Evolutionary conservation across 2,113 vertebrate genomes (phyloP).

Genomic region (Glaucidium brasilianum): DNA sequence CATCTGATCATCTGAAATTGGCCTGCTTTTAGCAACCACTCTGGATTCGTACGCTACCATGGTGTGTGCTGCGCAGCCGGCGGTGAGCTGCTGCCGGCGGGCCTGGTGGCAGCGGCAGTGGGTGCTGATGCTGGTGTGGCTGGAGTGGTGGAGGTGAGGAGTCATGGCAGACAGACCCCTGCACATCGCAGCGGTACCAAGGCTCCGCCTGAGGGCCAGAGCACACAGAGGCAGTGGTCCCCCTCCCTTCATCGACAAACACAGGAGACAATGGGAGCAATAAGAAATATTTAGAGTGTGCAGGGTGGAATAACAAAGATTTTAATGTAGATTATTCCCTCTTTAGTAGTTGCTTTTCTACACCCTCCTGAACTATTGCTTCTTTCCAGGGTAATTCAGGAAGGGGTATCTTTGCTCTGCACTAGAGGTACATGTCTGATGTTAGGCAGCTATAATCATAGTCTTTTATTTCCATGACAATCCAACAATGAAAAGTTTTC

Average conservation of each 20-base stretch:
- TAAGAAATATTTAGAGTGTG: not conserved
- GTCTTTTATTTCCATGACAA: constrained; percentile 53
- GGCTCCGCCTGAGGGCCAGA: fast-evolving
- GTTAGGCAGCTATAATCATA: not conserved
- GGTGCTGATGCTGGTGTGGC: not conserved
- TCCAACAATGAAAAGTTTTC: constrained; percentile 53
- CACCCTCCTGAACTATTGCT: not conserved
- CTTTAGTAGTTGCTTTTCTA: not conserved
- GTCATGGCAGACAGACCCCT: not conserved
- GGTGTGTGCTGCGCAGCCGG: fast-evolving
- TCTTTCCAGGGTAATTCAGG: not conserved
- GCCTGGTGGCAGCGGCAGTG: not conserved
- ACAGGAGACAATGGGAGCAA: not conserved
- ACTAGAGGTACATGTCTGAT: not conserved
- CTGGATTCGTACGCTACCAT: not conserved
- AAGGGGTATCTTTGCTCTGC: not conserved
- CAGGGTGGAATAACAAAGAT: not conserved
- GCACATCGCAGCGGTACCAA: fast-evolving
- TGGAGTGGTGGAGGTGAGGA: fast-evolving
- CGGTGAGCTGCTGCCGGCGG: fast-evolving
- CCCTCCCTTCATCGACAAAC: not conserved
- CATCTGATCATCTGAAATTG: not conserved
- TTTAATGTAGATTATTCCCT: not conserved
- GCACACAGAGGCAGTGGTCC: too few relatives aligned
- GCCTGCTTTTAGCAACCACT: not conserved